Evolutionary conservation across 1,140 invertebrate genomes (phyloP).

Genomic region (Cyclina sinensis): DNA sequence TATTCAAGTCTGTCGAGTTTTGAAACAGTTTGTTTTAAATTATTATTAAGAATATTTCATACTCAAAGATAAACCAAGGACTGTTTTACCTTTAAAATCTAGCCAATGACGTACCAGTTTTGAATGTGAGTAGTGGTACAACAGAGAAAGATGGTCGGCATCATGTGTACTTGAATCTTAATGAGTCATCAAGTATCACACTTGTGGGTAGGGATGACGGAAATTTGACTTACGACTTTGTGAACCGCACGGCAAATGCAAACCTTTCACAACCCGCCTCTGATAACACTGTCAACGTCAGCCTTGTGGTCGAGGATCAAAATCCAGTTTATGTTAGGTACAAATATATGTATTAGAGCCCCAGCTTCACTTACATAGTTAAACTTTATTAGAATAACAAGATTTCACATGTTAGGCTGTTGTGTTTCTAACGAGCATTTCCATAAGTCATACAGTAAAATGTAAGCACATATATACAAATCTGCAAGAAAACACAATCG

Average conservation of each 20-base stretch:
- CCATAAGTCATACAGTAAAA: no score
- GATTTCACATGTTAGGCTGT: no score
- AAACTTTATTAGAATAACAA: no score
- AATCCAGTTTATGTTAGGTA: constrained; percentile 33
- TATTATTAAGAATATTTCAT: no score
- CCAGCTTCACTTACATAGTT: no score
- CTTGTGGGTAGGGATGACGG: constrained; percentile 17
- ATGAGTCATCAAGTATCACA: not conserved
- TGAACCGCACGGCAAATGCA: not conserved
- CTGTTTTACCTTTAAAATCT: not conserved
- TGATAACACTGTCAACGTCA: constrained; percentile 10
- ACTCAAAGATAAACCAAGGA: no score
- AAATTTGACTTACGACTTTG: not conserved
- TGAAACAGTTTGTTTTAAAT: no score
- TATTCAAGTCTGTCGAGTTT: no score
- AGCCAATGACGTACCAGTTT: constrained; percentile 19
- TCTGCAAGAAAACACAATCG: no score
- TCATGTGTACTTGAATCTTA: not conserved
- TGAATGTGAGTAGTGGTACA: not conserved
- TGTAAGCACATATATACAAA: no score
- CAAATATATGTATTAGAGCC: no score
- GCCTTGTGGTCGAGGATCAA: not conserved
- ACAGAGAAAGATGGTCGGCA: not conserved
- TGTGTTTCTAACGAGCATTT: no score
- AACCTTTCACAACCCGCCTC: not conserved